Evolutionary conservation across 1,140 invertebrate genomes (phyloP).

Genomic region (Zaprionus camerounensis): DNA sequence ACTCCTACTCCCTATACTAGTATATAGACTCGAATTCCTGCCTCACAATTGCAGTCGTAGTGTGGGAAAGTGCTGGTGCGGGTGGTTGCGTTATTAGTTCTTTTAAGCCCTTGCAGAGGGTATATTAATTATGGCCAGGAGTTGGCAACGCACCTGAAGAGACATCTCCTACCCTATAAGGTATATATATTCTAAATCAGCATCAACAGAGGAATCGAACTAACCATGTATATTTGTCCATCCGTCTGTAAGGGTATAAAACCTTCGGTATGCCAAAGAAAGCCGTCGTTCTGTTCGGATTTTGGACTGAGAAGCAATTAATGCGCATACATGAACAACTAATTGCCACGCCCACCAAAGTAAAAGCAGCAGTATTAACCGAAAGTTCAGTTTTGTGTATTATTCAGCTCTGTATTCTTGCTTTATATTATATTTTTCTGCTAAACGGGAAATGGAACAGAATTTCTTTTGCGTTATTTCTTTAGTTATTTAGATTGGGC

Average conservation of each 20-base stretch:
- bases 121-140: no score
- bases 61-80: conserved; percentile 58
- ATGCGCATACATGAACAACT: conserved; percentile 50
- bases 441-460: not conserved
- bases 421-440: not conserved
- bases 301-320: conserved; percentile 45
- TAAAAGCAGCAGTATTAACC: not conserved
- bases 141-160: no score
- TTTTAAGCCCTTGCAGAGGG: conserved; percentile 18
- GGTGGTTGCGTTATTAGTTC: conserved; percentile 51
- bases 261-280: no score
- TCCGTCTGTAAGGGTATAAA: no score
- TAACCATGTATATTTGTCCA: no score
- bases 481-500: not conserved
- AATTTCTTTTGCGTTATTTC: not conserved
- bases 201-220: no score
- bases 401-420: not conserved
- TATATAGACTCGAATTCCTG: not conserved
- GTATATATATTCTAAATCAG: no score
- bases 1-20: not conserved
- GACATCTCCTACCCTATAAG: no score
- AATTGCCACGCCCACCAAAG: conserved; percentile 50
- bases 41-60: conserved; percentile 6
- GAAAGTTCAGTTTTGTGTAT: conserved; percentile 32
- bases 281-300: conserved; percentile 52